Base-by-base conservation (phyloP, 2,797 vertebrate species). In the Miichthys miiuy region DNA sequence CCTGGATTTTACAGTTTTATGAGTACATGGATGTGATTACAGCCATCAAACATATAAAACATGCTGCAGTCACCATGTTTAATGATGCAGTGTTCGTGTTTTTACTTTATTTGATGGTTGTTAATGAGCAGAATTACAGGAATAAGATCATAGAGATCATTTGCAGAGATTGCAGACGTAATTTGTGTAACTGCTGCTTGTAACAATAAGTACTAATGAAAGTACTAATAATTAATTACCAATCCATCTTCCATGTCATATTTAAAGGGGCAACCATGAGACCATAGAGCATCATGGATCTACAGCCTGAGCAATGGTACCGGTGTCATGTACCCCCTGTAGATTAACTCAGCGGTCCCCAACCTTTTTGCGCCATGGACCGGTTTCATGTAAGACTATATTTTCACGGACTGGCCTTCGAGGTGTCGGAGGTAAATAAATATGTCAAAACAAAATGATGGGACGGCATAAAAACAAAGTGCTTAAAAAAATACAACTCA, bases 21-120 rank as follows among this genome's bases (percentile, higher is more conserved):
- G 9, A 66, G 23, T 42, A 56, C 16, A 47, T 11, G 27, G 69
- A 57, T 70, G 55, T 58, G 23, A 74, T 74, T 64, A 67, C n/a
- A 67, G 20, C 44, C 46, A 18, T 12, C 20, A 54, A 70, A n/a
- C 66, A 18, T 41, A 41, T 34, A 34, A 34, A 34, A 34, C 34
- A 34, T 34, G 34, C 30, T 55, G 38, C 41, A 67, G 68, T 71
- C 42, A 1, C 5, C 25, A 38, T 21, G 23, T 70, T 68, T 58
- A 51, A 64, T 48, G 10, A 52, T 46, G n/a, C 48, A 48, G 17
- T 9, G 6, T 54, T 23, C 3, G 8, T 38, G 8, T 34, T 12
- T 14, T 61, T 30, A 23, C 0, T 20, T 46, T n/a, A 2, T 42
- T 34, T 58, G 8, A 16, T 51, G 10, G 25, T 44, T 60, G 23